Percentiles rank a stretch among this genome's conserved stretches.
Conservation (phyloP, 2,797 vertebrate species). For the Delichon dasypus region DNA sequence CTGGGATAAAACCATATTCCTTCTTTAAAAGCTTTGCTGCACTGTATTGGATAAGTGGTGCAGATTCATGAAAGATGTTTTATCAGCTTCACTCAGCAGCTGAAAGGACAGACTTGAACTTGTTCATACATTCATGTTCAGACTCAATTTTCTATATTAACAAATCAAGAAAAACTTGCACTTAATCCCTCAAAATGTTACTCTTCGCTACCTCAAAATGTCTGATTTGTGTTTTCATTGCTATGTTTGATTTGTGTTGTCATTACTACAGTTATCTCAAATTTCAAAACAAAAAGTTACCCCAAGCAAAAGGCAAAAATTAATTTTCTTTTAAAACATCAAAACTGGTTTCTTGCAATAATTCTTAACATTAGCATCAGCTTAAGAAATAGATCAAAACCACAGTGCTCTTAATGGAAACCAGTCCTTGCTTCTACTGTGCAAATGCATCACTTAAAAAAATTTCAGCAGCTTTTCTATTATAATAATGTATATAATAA, state of each 20-base stretch:
- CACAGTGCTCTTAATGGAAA: not conserved
- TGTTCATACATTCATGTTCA: not conserved
- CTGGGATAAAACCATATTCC: not conserved
- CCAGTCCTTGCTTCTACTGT: not conserved
- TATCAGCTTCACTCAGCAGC: not conserved
- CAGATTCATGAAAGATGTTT: not conserved
- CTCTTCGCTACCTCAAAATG: not conserved
- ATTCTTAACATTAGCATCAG: not conserved
- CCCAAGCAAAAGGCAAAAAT: not conserved
- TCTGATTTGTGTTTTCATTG: not conserved
- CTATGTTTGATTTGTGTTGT: not conserved
- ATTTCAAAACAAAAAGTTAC: not conserved
- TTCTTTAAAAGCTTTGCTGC: not conserved
- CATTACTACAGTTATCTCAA: not conserved
- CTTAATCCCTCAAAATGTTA: not conserved
- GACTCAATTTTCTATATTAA: not conserved
- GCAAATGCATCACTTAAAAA: not conserved
- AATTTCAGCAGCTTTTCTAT: not conserved
- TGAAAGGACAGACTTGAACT: not conserved
- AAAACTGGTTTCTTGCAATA: not conserved
- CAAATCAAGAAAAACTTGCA: not conserved
- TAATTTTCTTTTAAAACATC: not conserved
- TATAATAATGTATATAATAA: not conserved
- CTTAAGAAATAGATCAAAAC: not conserved
- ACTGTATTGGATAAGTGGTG: not conserved